Conservation (phyloP, 2,113 vertebrate species). For the Pseudonaja textilis region DNA sequence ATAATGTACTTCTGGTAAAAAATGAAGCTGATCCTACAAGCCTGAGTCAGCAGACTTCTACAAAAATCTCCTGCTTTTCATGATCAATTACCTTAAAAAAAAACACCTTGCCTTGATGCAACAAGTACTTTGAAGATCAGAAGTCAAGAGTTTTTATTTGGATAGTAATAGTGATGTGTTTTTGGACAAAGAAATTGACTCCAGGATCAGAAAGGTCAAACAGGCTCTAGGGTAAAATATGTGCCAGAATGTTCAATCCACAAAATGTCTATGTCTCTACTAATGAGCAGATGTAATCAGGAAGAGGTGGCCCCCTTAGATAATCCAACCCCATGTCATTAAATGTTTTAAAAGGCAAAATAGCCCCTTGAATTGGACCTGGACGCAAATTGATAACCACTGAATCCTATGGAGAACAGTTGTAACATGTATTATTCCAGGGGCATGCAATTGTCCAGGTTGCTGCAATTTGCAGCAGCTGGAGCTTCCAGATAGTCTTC, state of each 20-base stretch:
- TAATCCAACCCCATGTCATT: not conserved
- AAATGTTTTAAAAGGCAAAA: not conserved
- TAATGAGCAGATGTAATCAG: not conserved
- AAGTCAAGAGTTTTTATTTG: not conserved
- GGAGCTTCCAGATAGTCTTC: no score
- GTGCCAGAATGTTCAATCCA: not conserved
- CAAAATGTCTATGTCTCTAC: not conserved
- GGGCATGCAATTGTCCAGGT: no score
- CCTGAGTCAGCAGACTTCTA: not conserved
- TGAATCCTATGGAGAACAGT: no score
- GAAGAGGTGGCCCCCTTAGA: not conserved
- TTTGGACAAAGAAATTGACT: not conserved
- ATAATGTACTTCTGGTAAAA: not conserved
- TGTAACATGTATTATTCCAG: no score
- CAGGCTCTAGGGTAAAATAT: not conserved
- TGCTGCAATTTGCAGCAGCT: no score
- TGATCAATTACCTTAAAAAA: not conserved
- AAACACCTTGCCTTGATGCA: not conserved
- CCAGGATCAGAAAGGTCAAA: not conserved
- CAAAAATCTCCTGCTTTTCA: not conserved
- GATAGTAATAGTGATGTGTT: not conserved
- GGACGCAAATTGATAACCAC: not conserved
- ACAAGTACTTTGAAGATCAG: not conserved
- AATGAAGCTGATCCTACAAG: not conserved
- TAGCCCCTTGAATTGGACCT: not conserved